phyloP scores from a whole-genome alignment of 2,888 invertebrate genomes.

The Morpho helenor region DNA sequence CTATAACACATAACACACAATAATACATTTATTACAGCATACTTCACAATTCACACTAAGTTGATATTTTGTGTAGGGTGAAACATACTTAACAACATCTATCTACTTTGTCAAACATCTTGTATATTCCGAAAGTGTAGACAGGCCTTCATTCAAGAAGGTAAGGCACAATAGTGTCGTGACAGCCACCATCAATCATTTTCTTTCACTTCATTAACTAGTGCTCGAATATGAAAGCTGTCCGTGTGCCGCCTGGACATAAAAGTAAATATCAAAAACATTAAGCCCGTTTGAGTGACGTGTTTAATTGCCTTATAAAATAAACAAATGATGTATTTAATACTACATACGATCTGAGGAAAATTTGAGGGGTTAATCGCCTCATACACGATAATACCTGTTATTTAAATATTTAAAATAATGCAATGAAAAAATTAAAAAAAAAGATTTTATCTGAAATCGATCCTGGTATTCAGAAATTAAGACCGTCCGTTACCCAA shows the following conservation, averaged over 20 bases:
- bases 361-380: too few species aligned
- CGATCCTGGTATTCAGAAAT: too few species aligned
- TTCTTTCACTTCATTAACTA: constrained; percentile 68
- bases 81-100: background rate
- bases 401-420: too few species aligned
- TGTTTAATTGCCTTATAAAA: constrained; percentile 6
- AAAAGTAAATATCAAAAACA: constrained; percentile 7
- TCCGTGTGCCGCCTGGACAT: constrained; percentile 9
- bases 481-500: too few species aligned
- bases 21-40: too few species aligned
- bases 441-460: too few species aligned
- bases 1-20: too few species aligned
- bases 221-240: constrained; percentile 19
- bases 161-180: constrained; percentile 41
- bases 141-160: constrained; percentile 39
- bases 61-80: too few species aligned
- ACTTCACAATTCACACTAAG: too few species aligned
- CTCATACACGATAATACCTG: too few species aligned
- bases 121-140: constrained; percentile 13
- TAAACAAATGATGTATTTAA: background rate
- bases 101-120: constrained; percentile 11
- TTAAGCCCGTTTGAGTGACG: constrained; percentile 10
- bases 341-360: too few species aligned
- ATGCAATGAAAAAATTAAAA: too few species aligned
- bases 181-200: constrained; percentile 63